Evolutionary conservation across 1,140 invertebrate species (phyloP).

Genomic region (Drosophila parabipectinata): DNA sequence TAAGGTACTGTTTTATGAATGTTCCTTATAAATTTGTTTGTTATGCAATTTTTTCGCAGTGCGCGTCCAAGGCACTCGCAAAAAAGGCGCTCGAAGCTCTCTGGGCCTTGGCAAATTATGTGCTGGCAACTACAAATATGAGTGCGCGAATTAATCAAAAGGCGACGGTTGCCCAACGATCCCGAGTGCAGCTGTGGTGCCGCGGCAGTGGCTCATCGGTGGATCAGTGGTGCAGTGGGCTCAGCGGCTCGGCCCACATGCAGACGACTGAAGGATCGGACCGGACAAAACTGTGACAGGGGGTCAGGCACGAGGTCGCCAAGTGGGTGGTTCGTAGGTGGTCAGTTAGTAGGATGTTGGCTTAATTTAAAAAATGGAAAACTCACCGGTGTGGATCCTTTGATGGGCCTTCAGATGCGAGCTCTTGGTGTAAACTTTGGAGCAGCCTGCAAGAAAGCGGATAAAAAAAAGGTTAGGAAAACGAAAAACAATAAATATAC

Average conservation of each 20-base stretch:
- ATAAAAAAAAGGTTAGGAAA: conserved; percentile 7
- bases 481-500: not conserved
- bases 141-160: conserved; percentile 80
- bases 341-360: conserved; percentile 16
- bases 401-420: conserved; percentile 99
- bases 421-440: conserved; percentile 99
- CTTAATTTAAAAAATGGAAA: conserved; percentile 16
- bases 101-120: conserved; percentile 73
- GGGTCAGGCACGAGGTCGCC: conserved; percentile 18
- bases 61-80: conserved; percentile 19
- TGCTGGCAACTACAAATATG: conserved; percentile 82
- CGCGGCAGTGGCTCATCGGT: conserved; percentile 48
- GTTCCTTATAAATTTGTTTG: too few relatives aligned
- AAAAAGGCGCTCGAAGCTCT: conserved; percentile 62
- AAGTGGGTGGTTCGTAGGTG: conserved; percentile 23
- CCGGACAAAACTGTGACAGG: conserved; percentile 33
- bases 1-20: too few relatives aligned
- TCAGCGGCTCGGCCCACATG: conserved; percentile 32
- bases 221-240: conserved; percentile 12
- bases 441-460: conserved; percentile 91
- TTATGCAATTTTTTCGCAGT: not conserved
- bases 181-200: conserved; percentile 54
- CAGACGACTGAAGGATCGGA: conserved; percentile 31
- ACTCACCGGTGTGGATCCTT: conserved; percentile 98
- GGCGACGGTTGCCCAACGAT: conserved; percentile 60